Conservation (phyloP, 2,888 invertebrate species). For the Amblyjoppa fuscipennis region DNA sequence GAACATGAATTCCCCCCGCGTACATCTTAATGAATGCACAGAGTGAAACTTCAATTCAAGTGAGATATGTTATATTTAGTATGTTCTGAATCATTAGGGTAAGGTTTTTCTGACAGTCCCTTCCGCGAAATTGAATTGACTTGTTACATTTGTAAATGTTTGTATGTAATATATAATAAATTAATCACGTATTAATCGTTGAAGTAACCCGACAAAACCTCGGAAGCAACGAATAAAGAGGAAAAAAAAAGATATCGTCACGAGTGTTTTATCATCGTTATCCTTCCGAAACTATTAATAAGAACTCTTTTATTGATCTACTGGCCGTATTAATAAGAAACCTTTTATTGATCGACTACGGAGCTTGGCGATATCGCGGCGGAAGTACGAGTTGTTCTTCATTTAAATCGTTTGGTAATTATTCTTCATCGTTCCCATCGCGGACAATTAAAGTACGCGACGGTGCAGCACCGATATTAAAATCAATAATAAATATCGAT, state of each 20-base stretch:
- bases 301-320: too few species aligned
- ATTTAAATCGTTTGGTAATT: not conserved
- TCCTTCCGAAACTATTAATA: not conserved
- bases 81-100: constrained; percentile 73
- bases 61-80: constrained; percentile 63
- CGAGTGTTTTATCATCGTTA: constrained; percentile 38
- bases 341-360: too few species aligned
- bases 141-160: constrained; percentile 84
- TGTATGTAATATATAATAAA: constrained; percentile 83
- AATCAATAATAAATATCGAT: constrained; percentile 67
- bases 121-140: constrained; percentile 83
- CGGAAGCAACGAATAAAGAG: constrained; percentile 72
- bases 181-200: constrained; percentile 80
- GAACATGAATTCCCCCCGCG: constrained; percentile 43
- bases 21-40: constrained; percentile 55
- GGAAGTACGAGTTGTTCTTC: not conserved
- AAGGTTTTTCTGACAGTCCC: constrained; percentile 79
- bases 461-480: not conserved
- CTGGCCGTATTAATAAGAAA: too few species aligned
- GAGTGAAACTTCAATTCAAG: constrained; percentile 49
- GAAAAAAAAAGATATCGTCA: constrained; percentile 47
- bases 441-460: constrained; percentile 35
- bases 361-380: not conserved
- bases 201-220: constrained; percentile 63
- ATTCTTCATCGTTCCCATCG: constrained; percentile 24